Conservation (phyloP, 2,797 vertebrate genomes). For the Peromyscus nudipes region DNA sequence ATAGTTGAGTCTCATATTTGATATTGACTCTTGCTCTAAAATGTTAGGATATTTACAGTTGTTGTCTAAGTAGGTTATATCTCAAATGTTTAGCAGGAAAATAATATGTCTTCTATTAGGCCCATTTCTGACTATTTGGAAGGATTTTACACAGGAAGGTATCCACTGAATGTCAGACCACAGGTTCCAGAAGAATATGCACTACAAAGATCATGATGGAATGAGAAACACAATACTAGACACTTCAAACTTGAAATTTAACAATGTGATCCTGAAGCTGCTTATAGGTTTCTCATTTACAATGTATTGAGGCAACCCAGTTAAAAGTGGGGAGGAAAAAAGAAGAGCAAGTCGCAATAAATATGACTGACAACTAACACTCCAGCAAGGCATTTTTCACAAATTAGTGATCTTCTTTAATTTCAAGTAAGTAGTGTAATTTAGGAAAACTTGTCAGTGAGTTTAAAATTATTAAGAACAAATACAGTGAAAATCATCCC, state of each 20-base stretch:
- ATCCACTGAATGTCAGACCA: neutral
- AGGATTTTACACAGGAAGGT: neutral
- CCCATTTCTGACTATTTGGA: neutral
- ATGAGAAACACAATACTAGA: neutral
- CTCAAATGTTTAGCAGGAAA: neutral
- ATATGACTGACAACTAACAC: neutral
- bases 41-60: neutral
- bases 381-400: neutral
- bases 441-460: neutral
- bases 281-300: neutral
- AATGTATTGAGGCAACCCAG: neutral
- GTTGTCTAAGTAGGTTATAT: neutral
- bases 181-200: neutral
- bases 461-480: neutral
- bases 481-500: neutral
- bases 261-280: neutral
- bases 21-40: neutral
- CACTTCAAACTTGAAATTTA: neutral
- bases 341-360: neutral
- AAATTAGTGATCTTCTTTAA: neutral
- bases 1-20: neutral
- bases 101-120: neutral
- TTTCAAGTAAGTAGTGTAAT: neutral
- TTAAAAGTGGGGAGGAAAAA: neutral
- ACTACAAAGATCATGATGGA: neutral